Evolutionary conservation across 2,113 vertebrate species (phyloP).

Genomic region (Eolophus roseicapilla): DNA sequence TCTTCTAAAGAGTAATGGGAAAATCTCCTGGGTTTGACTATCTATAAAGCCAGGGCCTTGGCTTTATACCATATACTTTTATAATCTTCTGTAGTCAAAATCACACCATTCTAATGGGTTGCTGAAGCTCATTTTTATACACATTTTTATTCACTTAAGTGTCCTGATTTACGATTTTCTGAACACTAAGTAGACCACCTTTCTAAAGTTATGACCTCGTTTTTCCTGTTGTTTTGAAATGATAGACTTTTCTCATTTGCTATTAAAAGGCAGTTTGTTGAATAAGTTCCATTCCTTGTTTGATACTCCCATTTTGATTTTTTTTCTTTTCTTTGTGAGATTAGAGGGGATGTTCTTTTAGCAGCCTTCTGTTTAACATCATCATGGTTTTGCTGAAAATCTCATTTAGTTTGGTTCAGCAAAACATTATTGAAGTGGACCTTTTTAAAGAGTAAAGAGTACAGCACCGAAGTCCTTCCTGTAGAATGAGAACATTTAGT

Average conservation of each 20-base stretch:
- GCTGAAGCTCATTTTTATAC: neutral
- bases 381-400: neutral
- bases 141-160: neutral
- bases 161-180: neutral
- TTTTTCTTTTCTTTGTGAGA: neutral
- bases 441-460: neutral
- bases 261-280: neutral
- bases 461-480: neutral
- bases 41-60: neutral
- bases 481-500: neutral
- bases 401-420: neutral
- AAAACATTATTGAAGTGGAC: neutral
- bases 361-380: neutral
- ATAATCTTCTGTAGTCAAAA: neutral
- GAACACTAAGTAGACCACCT: neutral
- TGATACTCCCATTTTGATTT: neutral
- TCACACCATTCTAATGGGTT: neutral
- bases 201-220: neutral
- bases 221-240: neutral
- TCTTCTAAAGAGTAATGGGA: neutral
- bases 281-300: neutral
- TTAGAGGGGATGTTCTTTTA: neutral
- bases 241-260: neutral
- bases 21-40: neutral
- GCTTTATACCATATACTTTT: neutral